A percentile compares a stretch with the other conserved stretches of the same genome.
Evolutionary conservation across 2,888 invertebrate species (phyloP).

Genomic region (Mesorhabditis belari): DNA sequence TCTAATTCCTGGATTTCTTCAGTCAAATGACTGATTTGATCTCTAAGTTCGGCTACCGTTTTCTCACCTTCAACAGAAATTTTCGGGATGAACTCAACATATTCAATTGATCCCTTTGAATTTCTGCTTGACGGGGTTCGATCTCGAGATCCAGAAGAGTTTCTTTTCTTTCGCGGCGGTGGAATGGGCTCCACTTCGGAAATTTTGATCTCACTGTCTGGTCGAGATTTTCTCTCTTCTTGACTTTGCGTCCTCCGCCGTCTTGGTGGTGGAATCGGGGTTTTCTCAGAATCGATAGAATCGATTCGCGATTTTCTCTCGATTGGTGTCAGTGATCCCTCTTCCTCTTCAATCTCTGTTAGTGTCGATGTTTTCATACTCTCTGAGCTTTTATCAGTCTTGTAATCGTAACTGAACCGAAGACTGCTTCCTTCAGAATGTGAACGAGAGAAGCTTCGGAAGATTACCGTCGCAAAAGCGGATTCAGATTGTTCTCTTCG

Average conservation of each 20-base stretch:
- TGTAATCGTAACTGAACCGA: neutral
- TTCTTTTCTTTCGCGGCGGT: neutral
- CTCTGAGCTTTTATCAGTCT: neutral
- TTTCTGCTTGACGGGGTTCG: neutral
- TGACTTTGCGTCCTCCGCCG: constrained; percentile 4
- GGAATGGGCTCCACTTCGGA: neutral
- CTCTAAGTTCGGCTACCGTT: neutral
- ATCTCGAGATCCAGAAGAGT: neutral
- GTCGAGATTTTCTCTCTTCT: too few species aligned
- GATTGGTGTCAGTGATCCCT: constrained; percentile 10
- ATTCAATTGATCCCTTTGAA: neutral
- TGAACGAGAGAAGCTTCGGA: neutral
- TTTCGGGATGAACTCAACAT: neutral
- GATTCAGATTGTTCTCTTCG: neutral
- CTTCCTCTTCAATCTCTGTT: constrained; percentile 1
- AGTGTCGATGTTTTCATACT: constrained; percentile 8
- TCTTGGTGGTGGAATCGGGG: constrained; percentile 12
- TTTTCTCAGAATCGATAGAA: constrained; percentile 2
- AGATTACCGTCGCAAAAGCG: neutral
- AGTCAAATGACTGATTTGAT: neutral
- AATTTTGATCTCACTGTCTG: neutral
- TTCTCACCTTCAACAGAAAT: neutral
- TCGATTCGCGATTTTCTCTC: constrained; percentile 4
- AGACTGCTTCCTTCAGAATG: neutral
- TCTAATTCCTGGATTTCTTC: neutral